phyloP scores from a whole-genome alignment of 2,888 invertebrate genomes.

The Parnassius apollo region DNA sequence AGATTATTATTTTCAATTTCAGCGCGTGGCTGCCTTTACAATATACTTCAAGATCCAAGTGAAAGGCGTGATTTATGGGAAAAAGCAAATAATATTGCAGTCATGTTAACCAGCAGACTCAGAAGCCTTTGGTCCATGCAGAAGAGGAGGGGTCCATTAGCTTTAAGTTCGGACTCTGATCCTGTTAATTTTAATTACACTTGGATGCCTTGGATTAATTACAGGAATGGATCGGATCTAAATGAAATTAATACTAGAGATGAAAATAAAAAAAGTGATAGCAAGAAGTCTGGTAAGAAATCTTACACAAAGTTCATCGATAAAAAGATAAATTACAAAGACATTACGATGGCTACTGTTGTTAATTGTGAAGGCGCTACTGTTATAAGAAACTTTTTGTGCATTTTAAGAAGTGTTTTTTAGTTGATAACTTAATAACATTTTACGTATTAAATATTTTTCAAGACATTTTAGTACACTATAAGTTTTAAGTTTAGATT shows the following conservation, averaged over 20 bases:
- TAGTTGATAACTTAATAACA: slow-evolving; percentile 32
- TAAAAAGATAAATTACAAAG: slow-evolving; percentile 25
- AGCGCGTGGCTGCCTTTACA: slow-evolving; percentile 86
- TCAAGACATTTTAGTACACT: too few species aligned
- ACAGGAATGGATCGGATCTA: not conserved
- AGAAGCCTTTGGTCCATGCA: slow-evolving; percentile 72
- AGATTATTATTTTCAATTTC: slow-evolving; percentile 36
- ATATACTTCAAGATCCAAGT: slow-evolving; percentile 89
- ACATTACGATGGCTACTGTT: slow-evolving; percentile 43
- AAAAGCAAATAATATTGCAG: slow-evolving; percentile 74
- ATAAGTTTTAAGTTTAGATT: too few species aligned
- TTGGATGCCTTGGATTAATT: slow-evolving; percentile 83
- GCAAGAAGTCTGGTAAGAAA: not conserved
- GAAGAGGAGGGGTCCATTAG: slow-evolving; percentile 65
- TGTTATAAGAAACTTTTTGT: slow-evolving; percentile 64
- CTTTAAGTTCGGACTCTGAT: slow-evolving; percentile 80
- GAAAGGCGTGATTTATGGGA: slow-evolving; percentile 86
- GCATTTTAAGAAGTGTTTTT: slow-evolving; percentile 61
- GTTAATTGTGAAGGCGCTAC: slow-evolving; percentile 55
- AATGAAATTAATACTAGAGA: not conserved
- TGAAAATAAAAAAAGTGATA: slow-evolving; percentile 6
- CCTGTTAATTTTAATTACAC: slow-evolving; percentile 86
- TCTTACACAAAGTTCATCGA: slow-evolving; percentile 5
- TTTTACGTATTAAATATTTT: too few species aligned
- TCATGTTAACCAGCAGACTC: slow-evolving; percentile 59